Percentiles rank a stretch among this genome's conserved stretches.
These are phyloP conservation scores for Mallotus villosus DNA, from an alignment of 2,797 vertebrate species.

Conservation along the genomic window DNA sequence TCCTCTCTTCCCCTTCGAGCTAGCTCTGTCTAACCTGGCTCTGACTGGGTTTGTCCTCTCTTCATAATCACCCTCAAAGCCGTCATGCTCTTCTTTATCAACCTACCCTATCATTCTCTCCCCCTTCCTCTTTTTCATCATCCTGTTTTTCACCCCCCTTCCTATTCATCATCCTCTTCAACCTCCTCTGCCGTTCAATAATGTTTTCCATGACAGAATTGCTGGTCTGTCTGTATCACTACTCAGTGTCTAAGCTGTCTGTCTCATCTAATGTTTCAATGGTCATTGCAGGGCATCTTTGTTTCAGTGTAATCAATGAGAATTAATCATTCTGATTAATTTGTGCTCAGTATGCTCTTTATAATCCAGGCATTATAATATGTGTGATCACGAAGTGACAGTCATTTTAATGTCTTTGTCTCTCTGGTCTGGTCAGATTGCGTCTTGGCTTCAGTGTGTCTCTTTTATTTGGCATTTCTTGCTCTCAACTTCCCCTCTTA, in stretches of 20 bases:
- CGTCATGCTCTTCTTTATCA: no score
- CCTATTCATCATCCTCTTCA: no score
- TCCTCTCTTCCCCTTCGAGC: not conserved
- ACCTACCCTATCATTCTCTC: not conserved
- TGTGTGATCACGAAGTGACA: conserved; percentile 1
- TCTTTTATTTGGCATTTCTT: conserved; percentile 48
- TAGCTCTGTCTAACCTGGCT: not conserved
- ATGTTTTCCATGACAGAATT: no score
- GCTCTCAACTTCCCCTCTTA: conserved; percentile 61
- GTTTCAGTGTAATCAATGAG: not conserved
- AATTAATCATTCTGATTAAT: conserved; percentile 46
- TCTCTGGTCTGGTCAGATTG: conserved; percentile 18
- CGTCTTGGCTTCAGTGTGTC: conserved; percentile 44
- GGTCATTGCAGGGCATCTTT: not conserved
- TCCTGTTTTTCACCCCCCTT: not conserved
- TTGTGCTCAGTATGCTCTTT: conserved; percentile 11
- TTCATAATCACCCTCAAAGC: not conserved
- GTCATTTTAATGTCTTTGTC: conserved; percentile 12
- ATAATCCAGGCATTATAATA: conserved; percentile 30
- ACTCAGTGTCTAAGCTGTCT: not conserved
- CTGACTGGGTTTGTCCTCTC: no score
- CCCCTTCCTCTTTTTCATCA: not conserved
- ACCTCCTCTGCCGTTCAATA: no score
- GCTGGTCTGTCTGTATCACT: not conserved
- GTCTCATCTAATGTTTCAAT: not conserved